Evolutionary conservation across 2,113 vertebrate genomes (phyloP).

Genomic region (Egretta garzetta): DNA sequence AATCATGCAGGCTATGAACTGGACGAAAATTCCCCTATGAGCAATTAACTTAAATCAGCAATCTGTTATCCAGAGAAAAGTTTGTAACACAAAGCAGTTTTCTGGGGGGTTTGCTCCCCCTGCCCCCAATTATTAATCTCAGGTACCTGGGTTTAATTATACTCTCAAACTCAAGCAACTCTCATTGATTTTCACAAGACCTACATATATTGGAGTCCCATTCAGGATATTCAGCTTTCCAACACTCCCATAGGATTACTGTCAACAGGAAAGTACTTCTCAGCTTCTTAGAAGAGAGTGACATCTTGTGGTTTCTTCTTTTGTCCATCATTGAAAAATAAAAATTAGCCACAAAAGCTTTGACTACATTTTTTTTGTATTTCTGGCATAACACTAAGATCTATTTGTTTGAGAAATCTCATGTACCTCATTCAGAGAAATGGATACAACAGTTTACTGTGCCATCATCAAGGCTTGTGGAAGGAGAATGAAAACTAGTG

Average conservation of each 20-base stretch:
- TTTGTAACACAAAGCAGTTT: background rate
- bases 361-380: background rate
- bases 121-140: fast-evolving
- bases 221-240: background rate
- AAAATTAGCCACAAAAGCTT: background rate
- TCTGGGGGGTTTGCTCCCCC: background rate
- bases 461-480: background rate
- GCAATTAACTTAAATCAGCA: background rate
- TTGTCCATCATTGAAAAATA: background rate
- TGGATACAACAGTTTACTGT: background rate
- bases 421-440: background rate
- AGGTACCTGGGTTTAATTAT: background rate
- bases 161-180: background rate
- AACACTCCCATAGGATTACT: background rate
- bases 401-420: background rate
- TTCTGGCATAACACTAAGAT: background rate
- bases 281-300: slow-evolving; percentile 69
- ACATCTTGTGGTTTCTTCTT: slow-evolving; percentile 76
- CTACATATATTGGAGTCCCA: background rate
- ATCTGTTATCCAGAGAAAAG: background rate
- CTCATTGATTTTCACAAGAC: background rate
- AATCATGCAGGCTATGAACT: background rate
- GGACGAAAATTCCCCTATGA: background rate
- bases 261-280: background rate
- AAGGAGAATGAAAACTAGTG: background rate